Conservation (phyloP, 2,888 invertebrate species). For the Osedax frankpressi region DNA sequence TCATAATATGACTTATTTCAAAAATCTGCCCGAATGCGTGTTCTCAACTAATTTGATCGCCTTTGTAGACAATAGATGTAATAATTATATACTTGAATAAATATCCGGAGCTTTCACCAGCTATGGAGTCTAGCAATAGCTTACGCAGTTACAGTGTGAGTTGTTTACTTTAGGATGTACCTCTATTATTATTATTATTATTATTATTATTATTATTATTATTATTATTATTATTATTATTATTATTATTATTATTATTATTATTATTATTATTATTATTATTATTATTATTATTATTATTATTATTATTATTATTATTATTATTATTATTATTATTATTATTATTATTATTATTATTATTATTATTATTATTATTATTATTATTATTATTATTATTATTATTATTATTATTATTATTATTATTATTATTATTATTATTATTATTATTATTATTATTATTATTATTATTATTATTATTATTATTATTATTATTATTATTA, state of each 20-base stretch:
- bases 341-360: background rate
- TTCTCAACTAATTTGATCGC: too few relatives aligned
- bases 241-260: slow-evolving; percentile 11
- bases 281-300: slow-evolving; percentile 13
- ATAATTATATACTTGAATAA: too few relatives aligned
- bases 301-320: background rate
- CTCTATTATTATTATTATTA: background rate
- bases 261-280: slow-evolving; percentile 13
- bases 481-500: slow-evolving; percentile 13
- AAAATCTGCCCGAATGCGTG: too few relatives aligned
- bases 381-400: background rate
- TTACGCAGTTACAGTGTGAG: too few relatives aligned
- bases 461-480: slow-evolving; percentile 5
- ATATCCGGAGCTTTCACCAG: too few relatives aligned
- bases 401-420: background rate
- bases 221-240: slow-evolving; percentile 6
- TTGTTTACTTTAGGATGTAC: too few relatives aligned
- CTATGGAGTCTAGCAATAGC: too few relatives aligned
- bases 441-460: background rate
- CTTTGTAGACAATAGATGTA: too few relatives aligned
- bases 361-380: background rate
- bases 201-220: background rate
- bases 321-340: slow-evolving; percentile 5
- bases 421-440: background rate
- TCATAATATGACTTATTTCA: too few relatives aligned